Conservation (phyloP, 2,113 vertebrate genomes). For the Hyaena hyaena region DNA sequence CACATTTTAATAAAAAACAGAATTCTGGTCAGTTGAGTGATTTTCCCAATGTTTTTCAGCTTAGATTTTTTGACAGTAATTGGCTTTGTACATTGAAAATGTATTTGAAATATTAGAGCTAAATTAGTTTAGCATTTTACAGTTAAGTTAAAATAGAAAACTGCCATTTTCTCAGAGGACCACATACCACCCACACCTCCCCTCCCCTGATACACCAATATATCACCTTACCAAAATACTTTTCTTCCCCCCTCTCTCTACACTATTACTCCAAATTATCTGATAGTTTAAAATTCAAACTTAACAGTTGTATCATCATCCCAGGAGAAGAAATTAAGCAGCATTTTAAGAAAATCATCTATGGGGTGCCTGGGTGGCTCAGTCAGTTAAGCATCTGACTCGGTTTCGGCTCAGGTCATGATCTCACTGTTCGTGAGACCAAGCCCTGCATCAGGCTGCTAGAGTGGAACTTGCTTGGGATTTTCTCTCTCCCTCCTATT, state of each 20-base stretch:
- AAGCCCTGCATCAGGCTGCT: no score
- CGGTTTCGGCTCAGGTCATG: no score
- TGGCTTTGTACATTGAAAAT: neutral
- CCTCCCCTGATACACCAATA: neutral
- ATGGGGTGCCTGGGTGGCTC: no score
- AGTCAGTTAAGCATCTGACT: no score
- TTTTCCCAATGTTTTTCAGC: neutral
- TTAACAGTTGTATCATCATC: neutral
- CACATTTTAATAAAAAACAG: slow-evolving; percentile 22
- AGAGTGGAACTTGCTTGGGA: no score
- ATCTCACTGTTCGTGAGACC: no score
- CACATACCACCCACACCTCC: neutral
- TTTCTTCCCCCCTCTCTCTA: neutral
- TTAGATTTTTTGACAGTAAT: neutral
- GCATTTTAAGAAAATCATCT: neutral
- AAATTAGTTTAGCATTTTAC: neutral
- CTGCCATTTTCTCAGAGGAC: neutral
- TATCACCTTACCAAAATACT: neutral
- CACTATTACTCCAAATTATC: slow-evolving; percentile 7
- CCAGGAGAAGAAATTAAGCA: neutral
- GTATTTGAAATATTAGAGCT: neutral
- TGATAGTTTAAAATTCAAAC: slow-evolving; percentile 30
- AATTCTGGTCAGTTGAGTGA: neutral
- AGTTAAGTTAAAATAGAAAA: neutral
- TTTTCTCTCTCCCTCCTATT: no score